Conservation (phyloP, 2,888 invertebrate species). For the Itoplectis maculator region DNA sequence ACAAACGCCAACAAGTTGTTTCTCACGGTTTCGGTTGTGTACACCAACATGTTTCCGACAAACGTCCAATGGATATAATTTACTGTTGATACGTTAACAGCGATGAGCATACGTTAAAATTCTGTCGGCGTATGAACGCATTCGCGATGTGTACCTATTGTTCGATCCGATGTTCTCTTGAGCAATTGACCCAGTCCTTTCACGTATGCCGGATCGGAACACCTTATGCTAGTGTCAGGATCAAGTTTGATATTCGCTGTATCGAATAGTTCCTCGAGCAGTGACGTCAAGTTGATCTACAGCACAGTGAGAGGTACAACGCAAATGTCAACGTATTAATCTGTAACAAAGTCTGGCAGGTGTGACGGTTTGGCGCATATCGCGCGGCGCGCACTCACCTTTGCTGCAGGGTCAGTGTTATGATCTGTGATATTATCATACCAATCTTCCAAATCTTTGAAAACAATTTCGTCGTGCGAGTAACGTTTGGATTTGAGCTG, state of each 20-base stretch:
- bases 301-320: background rate
- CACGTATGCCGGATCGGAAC: conserved; percentile 12
- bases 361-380: too few species aligned
- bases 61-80: conserved; percentile 72
- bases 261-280: conserved; percentile 54
- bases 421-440: conserved; percentile 46
- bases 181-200: conserved; percentile 54
- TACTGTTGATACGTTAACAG: conserved; percentile 56
- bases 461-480: background rate
- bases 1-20: conserved; percentile 40
- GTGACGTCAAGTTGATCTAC: conserved; percentile 46
- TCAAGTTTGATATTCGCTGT: conserved; percentile 43
- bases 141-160: conserved; percentile 61
- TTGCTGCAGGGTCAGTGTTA: conserved; percentile 29
- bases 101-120: background rate
- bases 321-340: too few species aligned
- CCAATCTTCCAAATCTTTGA: conserved; percentile 47
- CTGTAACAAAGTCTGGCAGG: too few species aligned
- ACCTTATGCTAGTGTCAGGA: background rate
- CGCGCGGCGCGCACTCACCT: conserved; percentile 23
- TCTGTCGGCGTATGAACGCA: background rate
- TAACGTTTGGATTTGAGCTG: conserved; percentile 7
- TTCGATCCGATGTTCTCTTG: conserved; percentile 56
- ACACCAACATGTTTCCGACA: conserved; percentile 60
- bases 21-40: conserved; percentile 60